Percentiles rank a stretch among this genome's conserved stretches.
phyloP scores from a whole-genome alignment of 35 echinoderm and acorn worm genomes.

The Eucidaris tribuloides region DNA sequence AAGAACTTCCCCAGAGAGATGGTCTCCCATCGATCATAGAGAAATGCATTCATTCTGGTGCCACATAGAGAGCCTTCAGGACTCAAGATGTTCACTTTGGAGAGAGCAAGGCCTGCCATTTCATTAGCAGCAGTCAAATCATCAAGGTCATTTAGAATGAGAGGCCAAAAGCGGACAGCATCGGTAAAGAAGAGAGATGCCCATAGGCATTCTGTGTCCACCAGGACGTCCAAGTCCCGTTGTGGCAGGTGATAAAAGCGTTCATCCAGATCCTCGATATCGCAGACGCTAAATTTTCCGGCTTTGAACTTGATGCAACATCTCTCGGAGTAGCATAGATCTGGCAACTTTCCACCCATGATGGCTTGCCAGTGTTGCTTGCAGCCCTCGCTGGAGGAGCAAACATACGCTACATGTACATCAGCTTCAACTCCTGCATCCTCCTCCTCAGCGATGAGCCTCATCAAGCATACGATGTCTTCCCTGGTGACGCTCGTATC shows the following conservation, averaged over 20 bases:
- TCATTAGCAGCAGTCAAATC: neutral
- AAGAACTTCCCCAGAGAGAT: neutral
- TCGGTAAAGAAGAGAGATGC: slow-evolving; percentile 10
- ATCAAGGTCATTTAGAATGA: neutral
- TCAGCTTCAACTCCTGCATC: neutral
- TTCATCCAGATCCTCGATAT: neutral
- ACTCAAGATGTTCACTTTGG: neutral
- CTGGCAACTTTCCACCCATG: slow-evolving; percentile 7
- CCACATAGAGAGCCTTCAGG: neutral
- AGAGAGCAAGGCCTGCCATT: neutral
- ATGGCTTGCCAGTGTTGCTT: neutral
- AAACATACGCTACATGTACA: neutral
- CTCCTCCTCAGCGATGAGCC: neutral
- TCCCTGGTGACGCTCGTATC: neutral
- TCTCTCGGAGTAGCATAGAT: slow-evolving; percentile 7
- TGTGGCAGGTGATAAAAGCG: neutral
- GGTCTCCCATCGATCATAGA: neutral
- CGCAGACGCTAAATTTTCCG: neutral
- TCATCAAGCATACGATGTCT: neutral
- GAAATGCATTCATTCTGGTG: neutral
- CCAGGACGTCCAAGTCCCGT: neutral
- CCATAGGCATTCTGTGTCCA: slow-evolving; percentile 22
- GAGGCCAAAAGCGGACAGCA: neutral
- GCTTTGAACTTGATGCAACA: slow-evolving; percentile 13
- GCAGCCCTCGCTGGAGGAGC: neutral